phyloP scores from a whole-genome alignment of 2,888 invertebrate genomes.

The Tortricodes alternella region DNA sequence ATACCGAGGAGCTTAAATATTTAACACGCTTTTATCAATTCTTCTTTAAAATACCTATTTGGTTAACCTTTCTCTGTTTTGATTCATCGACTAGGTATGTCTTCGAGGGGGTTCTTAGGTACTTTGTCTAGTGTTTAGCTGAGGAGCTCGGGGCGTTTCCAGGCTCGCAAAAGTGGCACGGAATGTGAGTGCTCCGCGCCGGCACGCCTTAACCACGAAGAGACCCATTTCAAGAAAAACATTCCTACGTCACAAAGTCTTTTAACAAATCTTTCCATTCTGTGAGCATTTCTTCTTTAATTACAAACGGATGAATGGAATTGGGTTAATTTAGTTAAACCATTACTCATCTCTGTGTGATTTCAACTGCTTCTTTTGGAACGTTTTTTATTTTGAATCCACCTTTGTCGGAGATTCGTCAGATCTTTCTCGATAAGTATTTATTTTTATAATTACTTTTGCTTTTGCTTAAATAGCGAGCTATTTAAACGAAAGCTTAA shows the following conservation, averaged over 20 bases:
- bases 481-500: conserved; percentile 34
- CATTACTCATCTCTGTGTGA: conserved; percentile 9
- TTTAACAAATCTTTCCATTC: conserved; percentile 43
- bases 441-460: not conserved
- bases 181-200: conserved; percentile 56
- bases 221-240: conserved; percentile 45
- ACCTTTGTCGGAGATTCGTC: not conserved
- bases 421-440: conserved; percentile 4
- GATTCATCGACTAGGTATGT: conserved; percentile 2
- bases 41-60: conserved; percentile 2
- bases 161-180: too few relatives aligned
- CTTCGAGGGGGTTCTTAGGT: too few relatives aligned
- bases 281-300: not conserved
- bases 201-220: conserved; percentile 43
- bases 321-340: conserved; percentile 28
- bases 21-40: conserved; percentile 21
- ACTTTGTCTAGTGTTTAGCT: conserved; percentile 22
- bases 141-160: not conserved
- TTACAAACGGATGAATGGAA: conserved; percentile 9
- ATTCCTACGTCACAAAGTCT: conserved; percentile 46
- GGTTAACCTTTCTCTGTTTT: conserved; percentile 9
- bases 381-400: conserved; percentile 8
- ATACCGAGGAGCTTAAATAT: not conserved
- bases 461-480: not conserved
- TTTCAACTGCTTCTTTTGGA: not conserved